Percentiles rank a stretch among this genome's conserved stretches.
Evolutionary conservation across 2,113 vertebrate species (phyloP).

Genomic region (Neodon shergylaensis): DNA sequence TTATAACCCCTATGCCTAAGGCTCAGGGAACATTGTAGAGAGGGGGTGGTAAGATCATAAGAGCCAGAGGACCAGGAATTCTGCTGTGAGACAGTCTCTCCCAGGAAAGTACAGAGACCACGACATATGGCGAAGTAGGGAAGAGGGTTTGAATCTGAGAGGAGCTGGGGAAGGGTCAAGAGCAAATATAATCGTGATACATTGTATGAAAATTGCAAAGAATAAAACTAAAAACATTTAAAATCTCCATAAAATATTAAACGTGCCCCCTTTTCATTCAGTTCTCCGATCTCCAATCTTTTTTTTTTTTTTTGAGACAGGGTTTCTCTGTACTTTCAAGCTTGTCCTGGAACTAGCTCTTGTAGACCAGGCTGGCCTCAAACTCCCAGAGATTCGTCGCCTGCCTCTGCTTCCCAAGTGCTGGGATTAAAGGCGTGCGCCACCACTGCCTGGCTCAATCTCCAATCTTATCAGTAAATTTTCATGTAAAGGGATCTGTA

Average conservation of each 20-base stretch:
- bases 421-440: too few relatives aligned
- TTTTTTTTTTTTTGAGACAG: too few relatives aligned
- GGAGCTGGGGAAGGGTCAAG: neutral
- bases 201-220: neutral
- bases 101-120: neutral
- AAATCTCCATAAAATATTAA: neutral
- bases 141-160: neutral
- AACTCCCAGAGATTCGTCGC: too few relatives aligned
- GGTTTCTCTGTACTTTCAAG: too few relatives aligned
- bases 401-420: too few relatives aligned
- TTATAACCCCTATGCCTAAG: neutral
- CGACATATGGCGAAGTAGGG: neutral
- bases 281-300: neutral
- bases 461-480: neutral
- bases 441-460: too few relatives aligned
- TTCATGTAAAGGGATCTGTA: neutral
- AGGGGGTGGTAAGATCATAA: neutral
- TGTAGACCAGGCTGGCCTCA: too few relatives aligned
- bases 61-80: neutral
- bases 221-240: neutral
- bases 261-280: neutral
- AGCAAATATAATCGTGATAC: neutral
- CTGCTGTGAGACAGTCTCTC: neutral
- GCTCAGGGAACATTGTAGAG: neutral
- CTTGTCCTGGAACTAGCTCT: too few relatives aligned